Percentiles rank a stretch among this genome's conserved stretches.
Conservation (phyloP, 2,888 invertebrate species). For the Torymus texanus region DNA sequence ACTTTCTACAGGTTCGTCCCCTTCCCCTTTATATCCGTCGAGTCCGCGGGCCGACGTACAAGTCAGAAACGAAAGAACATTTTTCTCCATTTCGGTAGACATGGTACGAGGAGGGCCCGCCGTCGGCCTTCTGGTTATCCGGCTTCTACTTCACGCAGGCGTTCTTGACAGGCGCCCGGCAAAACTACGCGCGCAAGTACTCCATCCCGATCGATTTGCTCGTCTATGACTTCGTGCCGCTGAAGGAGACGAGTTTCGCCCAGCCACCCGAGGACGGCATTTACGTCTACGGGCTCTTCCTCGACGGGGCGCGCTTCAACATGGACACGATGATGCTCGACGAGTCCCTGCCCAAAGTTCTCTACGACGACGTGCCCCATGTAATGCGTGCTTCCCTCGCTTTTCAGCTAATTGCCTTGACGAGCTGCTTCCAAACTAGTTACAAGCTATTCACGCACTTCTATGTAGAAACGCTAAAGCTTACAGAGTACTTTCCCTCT, state of each 20-base stretch:
- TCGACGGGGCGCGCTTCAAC: conserved; percentile 95
- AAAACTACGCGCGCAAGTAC: conserved; percentile 94
- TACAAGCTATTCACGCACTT: no score
- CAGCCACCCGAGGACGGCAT: conserved; percentile 84
- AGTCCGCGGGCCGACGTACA: neutral
- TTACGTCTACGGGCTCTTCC: conserved; percentile 85
- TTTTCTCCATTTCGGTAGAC: conserved; percentile 70
- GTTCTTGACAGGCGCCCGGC: conserved; percentile 94
- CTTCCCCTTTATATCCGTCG: neutral
- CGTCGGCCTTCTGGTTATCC: conserved; percentile 91
- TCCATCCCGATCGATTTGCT: conserved; percentile 93
- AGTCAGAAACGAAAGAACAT: neutral
- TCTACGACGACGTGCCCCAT: conserved; percentile 88
- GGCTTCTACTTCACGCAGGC: conserved; percentile 98
- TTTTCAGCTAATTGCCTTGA: no score
- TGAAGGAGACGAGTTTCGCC: conserved; percentile 77
- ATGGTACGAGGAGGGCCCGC: conserved; percentile 91
- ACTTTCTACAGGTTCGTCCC: conserved; percentile 85
- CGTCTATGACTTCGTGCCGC: conserved; percentile 87
- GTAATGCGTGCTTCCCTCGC: conserved; percentile 74
- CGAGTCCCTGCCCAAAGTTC: conserved; percentile 89
- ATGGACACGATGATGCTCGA: conserved; percentile 80
- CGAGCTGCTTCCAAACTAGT: no score
- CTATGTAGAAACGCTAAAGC: no score
- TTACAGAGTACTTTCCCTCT: no score